These are phyloP conservation scores for Tiliacea citrago DNA, from an alignment of 2,888 invertebrate genomes.

Conservation along the genomic window DNA sequence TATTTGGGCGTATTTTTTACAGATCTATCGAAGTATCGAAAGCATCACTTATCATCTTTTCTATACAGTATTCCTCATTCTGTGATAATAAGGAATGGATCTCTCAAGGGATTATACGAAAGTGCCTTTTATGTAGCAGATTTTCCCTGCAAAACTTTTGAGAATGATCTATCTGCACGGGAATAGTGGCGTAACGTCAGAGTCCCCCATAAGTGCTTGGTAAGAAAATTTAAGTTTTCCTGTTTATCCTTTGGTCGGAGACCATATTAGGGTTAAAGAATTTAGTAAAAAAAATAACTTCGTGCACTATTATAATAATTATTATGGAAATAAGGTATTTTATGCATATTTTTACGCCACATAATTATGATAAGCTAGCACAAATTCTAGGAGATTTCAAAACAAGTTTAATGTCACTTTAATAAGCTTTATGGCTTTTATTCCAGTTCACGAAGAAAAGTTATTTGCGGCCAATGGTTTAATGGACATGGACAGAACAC, in stretches of 20 bases:
- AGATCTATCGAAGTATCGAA: neutral
- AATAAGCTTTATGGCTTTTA: constrained; percentile 12
- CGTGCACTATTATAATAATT: neutral
- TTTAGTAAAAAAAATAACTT: neutral
- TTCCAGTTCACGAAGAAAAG: constrained; percentile 18
- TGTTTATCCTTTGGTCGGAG: neutral
- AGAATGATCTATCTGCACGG: neutral
- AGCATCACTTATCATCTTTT: neutral
- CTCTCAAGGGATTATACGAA: neutral
- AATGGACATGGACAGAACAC: neutral
- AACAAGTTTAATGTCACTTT: constrained; percentile 20
- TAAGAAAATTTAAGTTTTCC: neutral
- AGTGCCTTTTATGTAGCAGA: neutral
- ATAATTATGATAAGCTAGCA: neutral
- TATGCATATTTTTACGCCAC: neutral
- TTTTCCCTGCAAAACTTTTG: neutral
- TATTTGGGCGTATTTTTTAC: neutral
- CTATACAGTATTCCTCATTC: neutral
- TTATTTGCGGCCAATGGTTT: constrained; percentile 18
- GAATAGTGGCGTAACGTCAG: neutral
- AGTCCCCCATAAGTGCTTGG: neutral
- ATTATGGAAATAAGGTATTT: too few species aligned
- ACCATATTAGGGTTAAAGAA: neutral
- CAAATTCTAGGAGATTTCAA: neutral
- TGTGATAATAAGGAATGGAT: neutral